phyloP scores from a whole-genome alignment of 2,113 vertebrate genomes.

The Polypterus bichir region DNA sequence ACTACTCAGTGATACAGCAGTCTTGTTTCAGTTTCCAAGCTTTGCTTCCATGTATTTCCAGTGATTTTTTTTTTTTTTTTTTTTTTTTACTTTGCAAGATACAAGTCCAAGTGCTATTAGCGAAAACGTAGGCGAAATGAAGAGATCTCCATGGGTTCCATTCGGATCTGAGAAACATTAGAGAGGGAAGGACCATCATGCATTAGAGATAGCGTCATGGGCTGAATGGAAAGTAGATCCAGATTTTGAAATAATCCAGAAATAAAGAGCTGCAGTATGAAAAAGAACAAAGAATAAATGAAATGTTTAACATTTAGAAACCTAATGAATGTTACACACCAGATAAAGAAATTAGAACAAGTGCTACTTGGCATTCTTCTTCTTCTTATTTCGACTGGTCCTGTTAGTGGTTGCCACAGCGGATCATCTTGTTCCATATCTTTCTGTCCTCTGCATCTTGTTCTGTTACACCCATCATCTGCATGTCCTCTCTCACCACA shows the following conservation, averaged over 20 bases:
- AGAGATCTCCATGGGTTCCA: conserved; percentile 89
- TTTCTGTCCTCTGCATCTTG: too few relatives aligned
- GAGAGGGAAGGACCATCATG: conserved; percentile 57
- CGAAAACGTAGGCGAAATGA: conserved; percentile 77
- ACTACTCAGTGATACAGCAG: background rate
- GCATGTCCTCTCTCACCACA: too few relatives aligned
- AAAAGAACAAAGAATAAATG: too few relatives aligned
- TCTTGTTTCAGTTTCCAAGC: conserved; percentile 8
- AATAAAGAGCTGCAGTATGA: conserved; percentile 52
- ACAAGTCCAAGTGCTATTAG: conserved; percentile 38
- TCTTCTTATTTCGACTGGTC: background rate
- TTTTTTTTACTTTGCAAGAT: conserved; percentile 13
- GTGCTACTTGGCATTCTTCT: too few relatives aligned
- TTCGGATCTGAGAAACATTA: conserved; percentile 59
- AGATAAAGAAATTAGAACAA: background rate
- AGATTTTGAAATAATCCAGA: conserved; percentile 70
- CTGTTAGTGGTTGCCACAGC: background rate
- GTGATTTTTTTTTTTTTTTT: conserved; percentile 21
- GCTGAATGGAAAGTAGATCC: conserved; percentile 72
- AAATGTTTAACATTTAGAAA: background rate
- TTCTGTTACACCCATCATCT: too few relatives aligned
- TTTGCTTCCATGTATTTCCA: background rate
- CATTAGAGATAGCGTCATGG: conserved; percentile 77
- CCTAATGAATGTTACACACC: background rate
- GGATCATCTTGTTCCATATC: background rate